Conservation (phyloP, 2,113 vertebrate species). For the Psammodynastes pulverulentus region DNA sequence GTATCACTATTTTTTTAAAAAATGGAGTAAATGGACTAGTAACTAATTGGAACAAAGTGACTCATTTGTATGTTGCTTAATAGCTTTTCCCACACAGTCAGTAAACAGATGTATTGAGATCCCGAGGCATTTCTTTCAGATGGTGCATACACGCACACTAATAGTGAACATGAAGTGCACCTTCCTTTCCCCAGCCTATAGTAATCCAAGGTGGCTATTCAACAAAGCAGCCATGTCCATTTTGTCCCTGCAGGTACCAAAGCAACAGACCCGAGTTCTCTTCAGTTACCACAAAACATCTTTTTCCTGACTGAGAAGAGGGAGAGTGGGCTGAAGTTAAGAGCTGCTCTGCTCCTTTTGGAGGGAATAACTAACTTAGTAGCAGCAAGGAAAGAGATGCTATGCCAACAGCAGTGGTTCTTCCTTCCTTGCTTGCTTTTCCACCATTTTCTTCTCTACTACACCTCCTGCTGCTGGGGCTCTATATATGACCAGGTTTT, state of each 20-base stretch:
- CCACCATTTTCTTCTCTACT: background rate
- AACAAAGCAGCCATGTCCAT: background rate
- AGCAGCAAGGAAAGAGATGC: background rate
- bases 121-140: background rate
- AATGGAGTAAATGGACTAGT: background rate
- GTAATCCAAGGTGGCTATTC: background rate
- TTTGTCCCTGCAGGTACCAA: background rate
- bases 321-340: background rate
- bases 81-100: background rate
- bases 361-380: background rate
- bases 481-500: background rate
- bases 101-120: background rate
- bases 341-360: background rate
- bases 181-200: background rate
- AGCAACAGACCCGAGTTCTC: background rate
- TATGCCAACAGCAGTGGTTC: background rate
- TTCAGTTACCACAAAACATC: background rate
- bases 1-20: background rate
- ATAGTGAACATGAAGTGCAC: too few relatives aligned
- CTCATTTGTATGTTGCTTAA: background rate
- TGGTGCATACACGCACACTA: too few relatives aligned
- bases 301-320: background rate
- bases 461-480: background rate
- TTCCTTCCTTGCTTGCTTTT: background rate
- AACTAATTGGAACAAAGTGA: background rate